Percentiles rank a stretch among this genome's conserved stretches.
Conservation (phyloP, 2,797 vertebrate species). For the Philypnodon macrostomus region DNA sequence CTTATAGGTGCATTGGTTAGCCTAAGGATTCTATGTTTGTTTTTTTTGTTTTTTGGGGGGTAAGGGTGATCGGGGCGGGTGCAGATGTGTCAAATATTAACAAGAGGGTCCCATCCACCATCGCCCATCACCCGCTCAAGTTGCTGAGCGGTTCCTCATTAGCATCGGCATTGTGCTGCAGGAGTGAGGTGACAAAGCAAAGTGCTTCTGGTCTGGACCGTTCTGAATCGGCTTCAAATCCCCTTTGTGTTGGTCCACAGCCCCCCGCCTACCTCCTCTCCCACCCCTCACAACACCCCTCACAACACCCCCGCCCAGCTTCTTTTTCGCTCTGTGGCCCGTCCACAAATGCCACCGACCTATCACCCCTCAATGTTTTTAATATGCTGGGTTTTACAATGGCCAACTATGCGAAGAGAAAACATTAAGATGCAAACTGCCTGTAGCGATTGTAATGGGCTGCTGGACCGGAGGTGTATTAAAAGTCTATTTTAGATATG, state of each 20-base stretch:
- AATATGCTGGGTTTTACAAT: constrained; percentile 9
- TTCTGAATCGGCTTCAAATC: constrained; percentile 69
- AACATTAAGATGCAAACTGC: constrained; percentile 12
- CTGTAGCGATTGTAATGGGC: constrained; percentile 4
- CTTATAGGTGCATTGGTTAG: constrained; percentile 11
- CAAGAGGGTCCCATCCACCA: constrained; percentile 52
- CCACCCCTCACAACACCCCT: not conserved
- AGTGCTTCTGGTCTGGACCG: constrained; percentile 71
- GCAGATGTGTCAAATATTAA: constrained; percentile 57
- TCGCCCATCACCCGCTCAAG: constrained; percentile 60
- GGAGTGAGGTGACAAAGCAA: constrained; percentile 71
- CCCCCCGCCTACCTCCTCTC: constrained; percentile 15
- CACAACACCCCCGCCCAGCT: constrained; percentile 11
- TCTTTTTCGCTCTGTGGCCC: constrained; percentile 17
- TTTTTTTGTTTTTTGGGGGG: no score
- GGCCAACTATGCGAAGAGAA: not conserved
- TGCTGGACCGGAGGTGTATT: no score
- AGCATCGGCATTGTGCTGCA: constrained; percentile 72
- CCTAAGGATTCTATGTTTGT: no score
- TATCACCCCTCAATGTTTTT: constrained; percentile 12
- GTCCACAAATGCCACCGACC: constrained; percentile 45
- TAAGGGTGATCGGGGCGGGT: constrained; percentile 1
- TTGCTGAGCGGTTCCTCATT: constrained; percentile 67
- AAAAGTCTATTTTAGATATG: no score
- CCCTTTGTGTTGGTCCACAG: constrained; percentile 66